phyloP scores from a whole-genome alignment of 2,113 vertebrate genomes.

The Proteles cristata region DNA sequence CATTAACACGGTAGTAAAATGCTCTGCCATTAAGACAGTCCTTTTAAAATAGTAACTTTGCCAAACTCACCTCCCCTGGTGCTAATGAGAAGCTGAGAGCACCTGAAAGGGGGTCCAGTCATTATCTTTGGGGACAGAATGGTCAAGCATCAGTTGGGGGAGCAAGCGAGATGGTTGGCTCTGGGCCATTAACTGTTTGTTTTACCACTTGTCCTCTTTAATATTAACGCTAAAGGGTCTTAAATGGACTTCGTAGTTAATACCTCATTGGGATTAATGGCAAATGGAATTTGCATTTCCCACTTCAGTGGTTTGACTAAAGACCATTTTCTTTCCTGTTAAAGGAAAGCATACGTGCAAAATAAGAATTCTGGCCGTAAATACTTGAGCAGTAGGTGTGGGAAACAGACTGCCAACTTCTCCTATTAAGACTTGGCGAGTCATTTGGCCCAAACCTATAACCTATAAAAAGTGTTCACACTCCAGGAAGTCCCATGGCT shows the following conservation, averaged over 20 bases:
- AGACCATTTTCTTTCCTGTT: conserved; percentile 61
- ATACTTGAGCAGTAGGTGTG: conserved; percentile 33
- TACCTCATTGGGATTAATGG: conserved; percentile 70
- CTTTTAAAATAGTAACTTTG: conserved; percentile 1
- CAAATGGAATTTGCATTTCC: conserved; percentile 59
- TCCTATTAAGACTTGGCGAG: neutral
- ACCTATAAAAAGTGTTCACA: conserved; percentile 26
- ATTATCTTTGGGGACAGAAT: neutral
- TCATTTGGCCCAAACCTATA: conserved; percentile 6
- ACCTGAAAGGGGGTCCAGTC: neutral
- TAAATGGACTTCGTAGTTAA: conserved; percentile 74
- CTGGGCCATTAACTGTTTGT: conserved; percentile 49
- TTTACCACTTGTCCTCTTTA: conserved; percentile 55
- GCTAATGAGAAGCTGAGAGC: neutral
- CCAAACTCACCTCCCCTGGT: conserved; percentile 2
- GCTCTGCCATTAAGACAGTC: neutral
- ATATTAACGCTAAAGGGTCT: conserved; percentile 53
- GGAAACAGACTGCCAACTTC: conserved; percentile 23
- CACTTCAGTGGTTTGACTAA: conserved; percentile 63
- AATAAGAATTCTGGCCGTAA: conserved; percentile 35
- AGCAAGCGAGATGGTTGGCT: neutral
- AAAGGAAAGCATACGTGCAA: conserved; percentile 44
- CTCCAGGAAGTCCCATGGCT: neutral
- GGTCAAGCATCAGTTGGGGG: neutral
- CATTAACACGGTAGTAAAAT: conserved; percentile 53